phyloP scores from a whole-genome alignment of 2,888 invertebrate species.

The Scaptomyza caliginosa region DNA sequence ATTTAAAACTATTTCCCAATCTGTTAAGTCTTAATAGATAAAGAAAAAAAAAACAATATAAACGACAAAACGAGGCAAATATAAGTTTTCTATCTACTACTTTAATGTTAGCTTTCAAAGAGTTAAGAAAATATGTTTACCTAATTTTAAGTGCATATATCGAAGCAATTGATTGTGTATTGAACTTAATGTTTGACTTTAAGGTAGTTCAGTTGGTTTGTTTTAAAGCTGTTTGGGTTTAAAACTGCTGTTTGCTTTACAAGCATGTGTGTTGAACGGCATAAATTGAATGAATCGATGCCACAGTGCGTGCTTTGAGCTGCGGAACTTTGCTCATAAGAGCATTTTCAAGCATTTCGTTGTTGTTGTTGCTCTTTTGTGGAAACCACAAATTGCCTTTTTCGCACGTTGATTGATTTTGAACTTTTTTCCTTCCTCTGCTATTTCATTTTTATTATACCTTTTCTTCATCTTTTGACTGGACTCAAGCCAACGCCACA shows the following conservation, averaged over 20 bases:
- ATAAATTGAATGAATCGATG: not conserved
- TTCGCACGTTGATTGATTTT: slow-evolving; percentile 78
- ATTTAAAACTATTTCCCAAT: too few relatives aligned
- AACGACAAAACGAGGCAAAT: too few relatives aligned
- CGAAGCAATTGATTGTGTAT: too few relatives aligned
- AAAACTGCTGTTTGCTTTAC: not conserved
- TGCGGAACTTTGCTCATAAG: slow-evolving; percentile 70
- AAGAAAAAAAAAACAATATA: too few relatives aligned
- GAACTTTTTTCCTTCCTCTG: slow-evolving; percentile 55
- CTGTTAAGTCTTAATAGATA: too few relatives aligned
- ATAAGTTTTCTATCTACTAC: too few relatives aligned
- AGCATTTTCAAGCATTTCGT: slow-evolving; percentile 69
- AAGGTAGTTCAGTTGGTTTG: too few relatives aligned
- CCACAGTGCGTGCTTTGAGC: slow-evolving; percentile 20
- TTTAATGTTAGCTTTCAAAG: not conserved
- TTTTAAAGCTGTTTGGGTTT: too few relatives aligned
- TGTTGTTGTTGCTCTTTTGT: slow-evolving; percentile 35
- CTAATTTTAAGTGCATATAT: too few relatives aligned
- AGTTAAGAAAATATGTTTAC: too few relatives aligned
- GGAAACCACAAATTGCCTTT: slow-evolving; percentile 74
- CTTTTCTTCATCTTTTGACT: slow-evolving; percentile 28
- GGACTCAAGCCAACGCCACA: slow-evolving; percentile 8
- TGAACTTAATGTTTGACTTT: too few relatives aligned
- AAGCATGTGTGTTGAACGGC: too few relatives aligned
- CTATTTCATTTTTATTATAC: slow-evolving; percentile 12